Conservation (phyloP, 2,888 invertebrate genomes). For the Tenthredo livida region DNA sequence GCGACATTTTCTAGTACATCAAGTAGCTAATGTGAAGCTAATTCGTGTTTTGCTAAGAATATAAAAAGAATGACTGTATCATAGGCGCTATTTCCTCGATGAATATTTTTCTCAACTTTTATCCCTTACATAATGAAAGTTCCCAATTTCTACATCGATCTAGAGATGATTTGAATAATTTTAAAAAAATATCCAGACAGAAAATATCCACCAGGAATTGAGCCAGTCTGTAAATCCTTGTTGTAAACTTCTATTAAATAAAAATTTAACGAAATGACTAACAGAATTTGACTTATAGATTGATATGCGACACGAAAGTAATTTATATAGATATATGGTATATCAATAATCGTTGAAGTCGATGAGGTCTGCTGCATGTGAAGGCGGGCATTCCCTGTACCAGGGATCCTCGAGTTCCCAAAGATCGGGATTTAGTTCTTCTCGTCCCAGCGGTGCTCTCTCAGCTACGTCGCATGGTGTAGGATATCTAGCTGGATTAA, state of each 20-base stretch:
- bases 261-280: conserved; percentile 18
- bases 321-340: neutral
- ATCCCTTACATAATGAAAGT: neutral
- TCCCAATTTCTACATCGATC: neutral
- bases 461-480: conserved; percentile 41
- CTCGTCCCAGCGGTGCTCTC: conserved; percentile 64
- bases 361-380: conserved; percentile 65
- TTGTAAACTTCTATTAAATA: conserved; percentile 41
- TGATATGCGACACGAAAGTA: conserved; percentile 21
- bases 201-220: neutral
- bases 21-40: neutral
- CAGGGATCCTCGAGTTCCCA: conserved; percentile 72
- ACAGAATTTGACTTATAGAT: conserved; percentile 39
- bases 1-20: conserved; percentile 36
- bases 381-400: conserved; percentile 59
- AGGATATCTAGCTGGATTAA: conserved; percentile 66
- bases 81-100: neutral
- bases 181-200: neutral
- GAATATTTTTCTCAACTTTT: neutral
- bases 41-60: neutral
- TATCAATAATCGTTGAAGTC: conserved; percentile 58
- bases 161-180: neutral
- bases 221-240: conserved; percentile 4
- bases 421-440: conserved; percentile 65
- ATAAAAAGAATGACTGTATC: neutral